A percentile compares a stretch with the other conserved stretches of the same genome.
Conservation (phyloP, 2,113 vertebrate genomes). For the Corydoras sp. region DNA sequence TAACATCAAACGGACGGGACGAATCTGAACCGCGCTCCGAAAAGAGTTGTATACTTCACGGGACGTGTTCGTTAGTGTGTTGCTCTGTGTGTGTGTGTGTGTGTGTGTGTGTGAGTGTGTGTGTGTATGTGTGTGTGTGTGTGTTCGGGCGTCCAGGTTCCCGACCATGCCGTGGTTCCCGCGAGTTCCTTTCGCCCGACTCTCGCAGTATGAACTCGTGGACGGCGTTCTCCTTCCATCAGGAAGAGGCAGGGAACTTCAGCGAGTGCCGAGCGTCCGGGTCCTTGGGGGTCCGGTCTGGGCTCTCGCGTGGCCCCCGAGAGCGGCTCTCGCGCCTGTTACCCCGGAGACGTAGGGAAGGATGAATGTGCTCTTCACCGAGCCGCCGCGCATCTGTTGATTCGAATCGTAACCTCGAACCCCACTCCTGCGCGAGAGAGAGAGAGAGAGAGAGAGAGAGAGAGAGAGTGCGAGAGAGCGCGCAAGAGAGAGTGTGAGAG, state of each 20-base stretch:
- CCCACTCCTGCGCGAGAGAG: no score
- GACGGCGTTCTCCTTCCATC: slow-evolving; percentile 12
- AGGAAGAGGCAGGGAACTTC: background rate
- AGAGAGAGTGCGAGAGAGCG: no score
- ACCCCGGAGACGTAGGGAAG: background rate
- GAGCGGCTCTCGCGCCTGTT: background rate
- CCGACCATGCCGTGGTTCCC: slow-evolving; percentile 19
- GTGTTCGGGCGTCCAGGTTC: slow-evolving; percentile 17
- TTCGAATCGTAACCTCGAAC: slow-evolving; percentile 10
- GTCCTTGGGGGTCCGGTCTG: slow-evolving; percentile 9
- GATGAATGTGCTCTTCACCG: slow-evolving; percentile 13
- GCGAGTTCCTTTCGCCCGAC: slow-evolving; percentile 29
- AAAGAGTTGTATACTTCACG: no score
- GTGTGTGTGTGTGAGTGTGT: background rate
- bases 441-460: no score
- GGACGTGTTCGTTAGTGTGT: slow-evolving; percentile 1
- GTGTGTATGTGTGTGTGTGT: slow-evolving; percentile 2
- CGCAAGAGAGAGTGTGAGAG: no score
- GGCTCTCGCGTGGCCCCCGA: background rate
- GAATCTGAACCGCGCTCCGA: slow-evolving; percentile 24
- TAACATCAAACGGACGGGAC: slow-evolving; percentile 37
- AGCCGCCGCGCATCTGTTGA: slow-evolving; percentile 11
- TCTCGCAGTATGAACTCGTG: slow-evolving; percentile 24
- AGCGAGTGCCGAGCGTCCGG: no score
- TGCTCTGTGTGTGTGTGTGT: background rate